These are phyloP conservation scores for Leucophenga montana DNA, from an alignment of 2,888 invertebrate genomes.

Conservation along the genomic window DNA sequence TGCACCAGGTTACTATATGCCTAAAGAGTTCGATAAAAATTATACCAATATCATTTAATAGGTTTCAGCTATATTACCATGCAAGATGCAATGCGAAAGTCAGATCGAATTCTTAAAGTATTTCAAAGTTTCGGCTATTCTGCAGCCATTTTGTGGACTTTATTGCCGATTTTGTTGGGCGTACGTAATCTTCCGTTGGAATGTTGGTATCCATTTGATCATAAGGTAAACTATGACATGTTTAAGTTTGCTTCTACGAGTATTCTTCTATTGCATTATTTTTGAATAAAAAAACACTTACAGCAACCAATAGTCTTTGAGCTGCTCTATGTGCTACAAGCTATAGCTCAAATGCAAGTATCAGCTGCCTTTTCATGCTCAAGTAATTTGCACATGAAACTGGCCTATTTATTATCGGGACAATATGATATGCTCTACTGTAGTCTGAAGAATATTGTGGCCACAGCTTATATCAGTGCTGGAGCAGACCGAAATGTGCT, in stretches of 20 bases:
- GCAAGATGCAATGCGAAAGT: conserved; percentile 43
- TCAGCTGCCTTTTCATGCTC: conserved; percentile 53
- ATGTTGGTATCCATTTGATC: conserved; percentile 70
- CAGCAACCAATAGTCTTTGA: conserved; percentile 61
- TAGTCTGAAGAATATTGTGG: conserved; percentile 66
- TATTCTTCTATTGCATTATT: too few relatives aligned
- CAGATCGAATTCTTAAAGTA: conserved; percentile 51
- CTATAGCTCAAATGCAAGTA: conserved; percentile 67
- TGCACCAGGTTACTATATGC: conserved; percentile 45
- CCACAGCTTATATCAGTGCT: conserved; percentile 55
- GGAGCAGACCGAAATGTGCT: conserved; percentile 36
- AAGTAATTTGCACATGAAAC: conserved; percentile 67
- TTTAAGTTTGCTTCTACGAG: too few relatives aligned
- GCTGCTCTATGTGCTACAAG: conserved; percentile 63
- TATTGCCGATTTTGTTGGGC: conserved; percentile 56
- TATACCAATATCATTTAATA: background rate
- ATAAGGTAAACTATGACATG: conserved; percentile 47
- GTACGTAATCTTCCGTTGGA: conserved; percentile 61
- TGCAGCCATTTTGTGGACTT: conserved; percentile 53
- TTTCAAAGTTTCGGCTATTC: conserved; percentile 54
- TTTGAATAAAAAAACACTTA: background rate
- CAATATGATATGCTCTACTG: conserved; percentile 67
- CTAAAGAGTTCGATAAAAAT: background rate
- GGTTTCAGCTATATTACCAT: conserved; percentile 66
- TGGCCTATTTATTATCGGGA: conserved; percentile 59